Conservation (phyloP, 2,888 invertebrate genomes). For the Drosophila lacicola region DNA sequence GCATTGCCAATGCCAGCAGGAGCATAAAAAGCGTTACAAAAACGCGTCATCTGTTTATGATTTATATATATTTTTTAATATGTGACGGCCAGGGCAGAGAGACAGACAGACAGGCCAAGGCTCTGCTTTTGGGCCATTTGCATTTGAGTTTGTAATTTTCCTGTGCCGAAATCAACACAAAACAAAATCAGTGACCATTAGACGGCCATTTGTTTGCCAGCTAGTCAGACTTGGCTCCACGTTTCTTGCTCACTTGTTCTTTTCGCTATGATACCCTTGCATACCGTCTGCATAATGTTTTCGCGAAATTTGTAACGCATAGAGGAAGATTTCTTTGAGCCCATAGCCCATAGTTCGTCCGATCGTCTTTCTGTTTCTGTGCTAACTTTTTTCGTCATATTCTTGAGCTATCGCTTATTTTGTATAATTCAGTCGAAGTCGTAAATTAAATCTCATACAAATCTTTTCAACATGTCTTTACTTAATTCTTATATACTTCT, state of each 20-base stretch:
- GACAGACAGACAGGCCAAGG: constrained; percentile 13
- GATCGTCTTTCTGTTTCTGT: too few relatives aligned
- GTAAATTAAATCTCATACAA: too few relatives aligned
- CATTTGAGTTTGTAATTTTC: constrained; percentile 43
- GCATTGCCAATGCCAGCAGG: constrained; percentile 17
- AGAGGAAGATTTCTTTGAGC: too few relatives aligned
- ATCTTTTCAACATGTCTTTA: too few relatives aligned
- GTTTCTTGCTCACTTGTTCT: constrained; percentile 1
- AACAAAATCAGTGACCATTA: constrained; percentile 71
- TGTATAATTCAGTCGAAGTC: too few relatives aligned
- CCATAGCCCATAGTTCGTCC: too few relatives aligned
- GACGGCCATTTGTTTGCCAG: constrained; percentile 58
- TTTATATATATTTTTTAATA: constrained; percentile 76
- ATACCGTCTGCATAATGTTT: too few relatives aligned
- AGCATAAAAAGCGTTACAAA: constrained; percentile 41
- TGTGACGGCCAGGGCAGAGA: constrained; percentile 26
- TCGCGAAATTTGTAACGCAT: too few relatives aligned
- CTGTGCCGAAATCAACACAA: constrained; percentile 56
- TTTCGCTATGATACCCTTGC: neutral
- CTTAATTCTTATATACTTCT: too few relatives aligned
- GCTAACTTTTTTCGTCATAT: too few relatives aligned
- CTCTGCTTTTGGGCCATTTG: constrained; percentile 5
- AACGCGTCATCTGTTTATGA: constrained; percentile 75
- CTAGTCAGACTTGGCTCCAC: constrained; percentile 23
- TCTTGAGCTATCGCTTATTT: too few relatives aligned